Percentiles rank a stretch among this genome's conserved stretches.
These are phyloP conservation scores for Drosophila kanapiae DNA, from an alignment of 1,140 invertebrate genomes.

Conservation along the genomic window DNA sequence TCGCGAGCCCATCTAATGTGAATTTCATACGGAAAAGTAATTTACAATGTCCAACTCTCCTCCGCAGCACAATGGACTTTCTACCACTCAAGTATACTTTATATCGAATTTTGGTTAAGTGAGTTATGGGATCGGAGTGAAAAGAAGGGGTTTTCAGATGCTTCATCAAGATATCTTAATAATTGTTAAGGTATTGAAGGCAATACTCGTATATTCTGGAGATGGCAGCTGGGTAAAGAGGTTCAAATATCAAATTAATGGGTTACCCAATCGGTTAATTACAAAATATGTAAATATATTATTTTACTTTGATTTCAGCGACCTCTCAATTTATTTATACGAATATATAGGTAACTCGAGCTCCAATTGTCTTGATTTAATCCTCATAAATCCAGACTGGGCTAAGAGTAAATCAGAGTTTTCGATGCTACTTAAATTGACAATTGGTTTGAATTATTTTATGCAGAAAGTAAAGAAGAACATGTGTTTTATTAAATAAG, in stretches of 20 bases:
- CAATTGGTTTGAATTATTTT: background rate
- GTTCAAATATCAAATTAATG: background rate
- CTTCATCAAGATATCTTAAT: slow-evolving; percentile 8
- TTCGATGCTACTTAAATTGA: too few relatives aligned
- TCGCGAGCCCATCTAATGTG: slow-evolving; percentile 53
- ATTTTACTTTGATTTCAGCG: too few relatives aligned
- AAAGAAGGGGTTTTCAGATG: background rate
- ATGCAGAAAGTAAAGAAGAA: too few relatives aligned
- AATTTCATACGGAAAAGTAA: slow-evolving; percentile 49
- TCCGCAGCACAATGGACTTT: slow-evolving; percentile 23
- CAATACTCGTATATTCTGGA: background rate
- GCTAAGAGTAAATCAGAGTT: too few relatives aligned
- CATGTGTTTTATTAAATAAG: too few relatives aligned
- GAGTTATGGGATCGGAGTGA: slow-evolving; percentile 3
- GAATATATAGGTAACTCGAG: background rate
- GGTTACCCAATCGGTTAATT: background rate
- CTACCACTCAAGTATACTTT: slow-evolving; percentile 25
- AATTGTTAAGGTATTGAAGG: slow-evolving; percentile 3
- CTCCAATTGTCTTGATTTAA: too few relatives aligned
- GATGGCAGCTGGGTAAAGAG: background rate
- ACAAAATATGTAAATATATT: background rate
- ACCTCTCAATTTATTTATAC: too few relatives aligned
- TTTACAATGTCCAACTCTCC: slow-evolving; percentile 23
- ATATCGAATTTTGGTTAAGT: slow-evolving; percentile 15
- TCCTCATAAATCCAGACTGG: too few relatives aligned